Base-by-base conservation (phyloP, 2,888 invertebrate genomes). In the Plusia festucae region DNA sequence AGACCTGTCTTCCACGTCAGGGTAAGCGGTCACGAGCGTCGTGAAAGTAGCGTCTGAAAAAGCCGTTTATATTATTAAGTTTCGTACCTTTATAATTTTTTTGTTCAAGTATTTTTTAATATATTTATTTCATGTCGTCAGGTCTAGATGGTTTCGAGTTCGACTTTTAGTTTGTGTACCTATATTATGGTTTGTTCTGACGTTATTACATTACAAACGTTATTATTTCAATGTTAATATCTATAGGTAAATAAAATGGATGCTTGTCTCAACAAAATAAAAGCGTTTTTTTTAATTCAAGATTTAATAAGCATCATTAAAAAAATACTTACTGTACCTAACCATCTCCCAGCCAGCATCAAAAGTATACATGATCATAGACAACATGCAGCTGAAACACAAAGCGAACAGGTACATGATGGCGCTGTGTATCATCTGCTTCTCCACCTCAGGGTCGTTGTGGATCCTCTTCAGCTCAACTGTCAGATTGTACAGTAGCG, bases 361-460 rank as follows among this genome's bases (percentile, higher is more conserved):
- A 24, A 79, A 60, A 1, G 79, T 84, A 34, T 84, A 87, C 81
- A 81, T 63, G 13, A 73, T 0, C 76, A 83, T 70, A 0, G 81
- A 61, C 32, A 79, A 0, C 0, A 18, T 0, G 24, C 78, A 80
- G 49, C 58, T 76, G 0, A 61, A 49, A 0, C 82, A 5, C 40
- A 86, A 81, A 0, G 83, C 79, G 0, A 64, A 46, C 0, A 83
- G 66, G 40, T 84, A 88, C 2, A 76, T 34, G 44, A 73, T 71
- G 0, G 82, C 72, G 52, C 77, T 87, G 32, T 62, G 80, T 6
- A 92, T 84, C 88, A 91, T 89, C 9, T 80, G 65, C 53, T 60
- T 68, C 49, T 93, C 91, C 8, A 90, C 80, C 3, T 76, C 68
- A 0, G 63, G 57, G 60, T 92, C 88, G 53, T 89, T 91, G 65